phyloP scores from a whole-genome alignment of 2,797 vertebrate genomes.

The Trachurus trachurus region DNA sequence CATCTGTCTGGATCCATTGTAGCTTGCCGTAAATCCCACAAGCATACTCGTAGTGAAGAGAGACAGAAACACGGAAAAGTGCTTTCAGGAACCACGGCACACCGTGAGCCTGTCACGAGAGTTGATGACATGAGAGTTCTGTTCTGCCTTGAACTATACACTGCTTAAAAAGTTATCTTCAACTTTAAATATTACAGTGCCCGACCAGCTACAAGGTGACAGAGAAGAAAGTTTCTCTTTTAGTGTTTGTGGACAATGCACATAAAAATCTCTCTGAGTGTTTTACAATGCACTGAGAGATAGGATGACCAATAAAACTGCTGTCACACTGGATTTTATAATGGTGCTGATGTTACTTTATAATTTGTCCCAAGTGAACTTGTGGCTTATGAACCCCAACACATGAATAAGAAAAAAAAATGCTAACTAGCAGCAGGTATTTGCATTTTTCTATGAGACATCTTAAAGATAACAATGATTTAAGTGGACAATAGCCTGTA shows the following conservation, averaged over 20 bases:
- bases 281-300: not conserved
- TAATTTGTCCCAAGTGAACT: not conserved
- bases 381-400: not conserved
- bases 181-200: constrained; percentile 52
- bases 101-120: constrained; percentile 69
- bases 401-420: not conserved
- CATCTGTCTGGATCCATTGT: constrained; percentile 82
- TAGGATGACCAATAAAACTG: constrained; percentile 13
- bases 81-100: constrained; percentile 74
- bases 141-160: constrained; percentile 56
- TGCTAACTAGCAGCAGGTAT: constrained; percentile 45
- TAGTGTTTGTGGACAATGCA: constrained; percentile 8
- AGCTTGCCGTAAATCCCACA: constrained; percentile 74
- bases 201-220: constrained; percentile 36
- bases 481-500: constrained; percentile 44
- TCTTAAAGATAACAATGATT: constrained; percentile 41
- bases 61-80: constrained; percentile 80
- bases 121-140: constrained; percentile 41
- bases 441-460: constrained; percentile 34
- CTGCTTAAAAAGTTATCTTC: constrained; percentile 58
- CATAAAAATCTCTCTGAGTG: constrained; percentile 5
- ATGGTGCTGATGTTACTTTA: not conserved
- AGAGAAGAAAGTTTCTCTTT: constrained; percentile 14
- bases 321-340: not conserved
- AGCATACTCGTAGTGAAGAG: constrained; percentile 63